Percentiles rank a stretch among this genome's conserved stretches.
Evolutionary conservation across 2,888 invertebrate genomes (phyloP).

Genomic region (Erebia epiphron): DNA sequence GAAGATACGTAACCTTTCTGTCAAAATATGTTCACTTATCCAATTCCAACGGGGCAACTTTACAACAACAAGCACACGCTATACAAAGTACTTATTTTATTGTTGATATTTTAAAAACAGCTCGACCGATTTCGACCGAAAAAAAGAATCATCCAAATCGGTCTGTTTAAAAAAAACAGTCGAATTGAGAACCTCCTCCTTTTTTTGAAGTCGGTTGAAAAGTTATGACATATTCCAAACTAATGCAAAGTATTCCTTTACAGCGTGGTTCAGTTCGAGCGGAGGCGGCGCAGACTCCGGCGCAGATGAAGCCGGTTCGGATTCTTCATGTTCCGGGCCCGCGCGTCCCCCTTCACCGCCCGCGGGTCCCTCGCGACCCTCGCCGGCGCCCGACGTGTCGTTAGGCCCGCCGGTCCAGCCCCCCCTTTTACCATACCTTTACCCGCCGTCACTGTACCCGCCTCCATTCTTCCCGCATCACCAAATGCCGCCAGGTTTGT

Average conservation of each 20-base stretch:
- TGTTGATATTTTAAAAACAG: no score
- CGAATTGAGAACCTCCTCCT: no score
- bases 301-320: slow-evolving; percentile 88
- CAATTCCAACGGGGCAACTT: no score
- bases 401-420: slow-evolving; percentile 97
- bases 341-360: slow-evolving; percentile 79
- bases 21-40: no score
- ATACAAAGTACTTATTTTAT: no score
- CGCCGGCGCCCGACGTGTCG: slow-evolving; percentile 95
- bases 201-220: no score
- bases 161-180: no score
- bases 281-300: slow-evolving; percentile 79
- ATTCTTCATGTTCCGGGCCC: slow-evolving; percentile 88
- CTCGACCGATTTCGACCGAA: no score
- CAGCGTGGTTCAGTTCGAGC: slow-evolving; percentile 87
- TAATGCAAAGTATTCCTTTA: slow-evolving; percentile 44
- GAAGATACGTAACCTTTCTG: no score
- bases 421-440: slow-evolving; percentile 95
- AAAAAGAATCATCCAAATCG: no score
- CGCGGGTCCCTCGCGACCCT: slow-evolving; percentile 84
- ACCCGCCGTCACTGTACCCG: slow-evolving; percentile 94
- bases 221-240: neutral
- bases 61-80: no score
- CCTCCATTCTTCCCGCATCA: slow-evolving; percentile 89
- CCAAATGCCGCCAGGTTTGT: slow-evolving; percentile 91